Percentiles rank a stretch among this genome's conserved stretches.
phyloP scores from a whole-genome alignment of 2,888 invertebrate species.

The Pardosa pseudoannulata region DNA sequence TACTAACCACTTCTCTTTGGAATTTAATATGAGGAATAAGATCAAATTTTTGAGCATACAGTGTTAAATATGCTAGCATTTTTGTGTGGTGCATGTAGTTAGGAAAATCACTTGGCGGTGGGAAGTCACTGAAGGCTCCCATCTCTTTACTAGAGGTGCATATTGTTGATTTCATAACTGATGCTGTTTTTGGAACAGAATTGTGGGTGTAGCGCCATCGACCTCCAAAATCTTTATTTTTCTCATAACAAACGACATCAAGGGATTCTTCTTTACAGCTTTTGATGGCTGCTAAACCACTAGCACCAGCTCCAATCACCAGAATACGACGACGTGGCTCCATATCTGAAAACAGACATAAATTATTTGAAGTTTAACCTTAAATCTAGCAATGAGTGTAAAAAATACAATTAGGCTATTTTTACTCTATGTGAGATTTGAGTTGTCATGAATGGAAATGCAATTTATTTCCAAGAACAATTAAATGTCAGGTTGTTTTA shows the following conservation, averaged over 20 bases:
- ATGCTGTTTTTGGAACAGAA: constrained; percentile 73
- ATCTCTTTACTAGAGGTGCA: constrained; percentile 78
- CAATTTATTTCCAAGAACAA: no score
- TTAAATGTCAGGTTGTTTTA: no score
- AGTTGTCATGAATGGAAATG: background rate
- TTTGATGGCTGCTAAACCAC: constrained; percentile 78
- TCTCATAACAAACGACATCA: constrained; percentile 77
- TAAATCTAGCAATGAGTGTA: background rate
- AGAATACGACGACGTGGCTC: constrained; percentile 22
- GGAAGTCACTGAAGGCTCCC: constrained; percentile 78
- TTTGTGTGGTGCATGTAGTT: constrained; percentile 79
- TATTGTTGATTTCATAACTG: constrained; percentile 77
- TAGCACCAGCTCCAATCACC: constrained; percentile 78
- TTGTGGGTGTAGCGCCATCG: constrained; percentile 75
- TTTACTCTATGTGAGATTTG: background rate
- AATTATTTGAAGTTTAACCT: no score
- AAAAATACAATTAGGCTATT: background rate
- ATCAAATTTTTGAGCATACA: constrained; percentile 74
- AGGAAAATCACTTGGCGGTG: constrained; percentile 77
- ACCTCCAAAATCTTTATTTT: constrained; percentile 76
- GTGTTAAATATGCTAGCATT: constrained; percentile 77
- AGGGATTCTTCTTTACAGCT: constrained; percentile 76
- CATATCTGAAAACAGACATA: constrained; percentile 28
- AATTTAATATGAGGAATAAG: constrained; percentile 76
- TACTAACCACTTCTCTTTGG: constrained; percentile 75